Percentiles rank a stretch among this genome's conserved stretches.
phyloP scores from a whole-genome alignment of 2,888 invertebrate species.

The Protophormia terraenovae region DNA sequence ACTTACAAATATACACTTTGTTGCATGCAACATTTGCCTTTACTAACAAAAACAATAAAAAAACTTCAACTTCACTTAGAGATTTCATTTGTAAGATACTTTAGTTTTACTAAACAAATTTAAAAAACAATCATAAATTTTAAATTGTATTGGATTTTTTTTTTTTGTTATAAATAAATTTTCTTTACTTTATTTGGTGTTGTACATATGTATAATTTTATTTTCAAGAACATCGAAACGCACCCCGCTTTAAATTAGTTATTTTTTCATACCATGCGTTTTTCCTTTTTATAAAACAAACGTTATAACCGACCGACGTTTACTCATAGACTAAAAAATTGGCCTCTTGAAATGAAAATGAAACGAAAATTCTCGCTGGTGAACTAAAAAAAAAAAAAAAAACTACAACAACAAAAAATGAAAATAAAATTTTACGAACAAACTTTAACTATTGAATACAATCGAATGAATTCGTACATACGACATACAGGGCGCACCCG shows the following conservation, averaged over 20 bases:
- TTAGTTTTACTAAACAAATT: background rate
- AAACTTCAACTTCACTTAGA: background rate
- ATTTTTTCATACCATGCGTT: slow-evolving; percentile 13
- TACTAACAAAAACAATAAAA: too few relatives aligned
- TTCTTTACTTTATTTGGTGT: slow-evolving; percentile 19
- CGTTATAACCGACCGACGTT: slow-evolving; percentile 74
- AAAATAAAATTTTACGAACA: slow-evolving; percentile 25
- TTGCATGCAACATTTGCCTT: slow-evolving; percentile 11
- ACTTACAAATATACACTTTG: background rate
- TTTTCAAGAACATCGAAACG: slow-evolving; percentile 36
- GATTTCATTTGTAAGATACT: background rate
- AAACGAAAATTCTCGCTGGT: slow-evolving; percentile 68
- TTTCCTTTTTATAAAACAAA: slow-evolving; percentile 44
- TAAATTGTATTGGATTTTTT: background rate
- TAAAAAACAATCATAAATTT: slow-evolving; percentile 32
- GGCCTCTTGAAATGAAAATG: slow-evolving; percentile 58
- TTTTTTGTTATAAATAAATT: slow-evolving; percentile 42
- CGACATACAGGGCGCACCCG: slow-evolving; percentile 76
- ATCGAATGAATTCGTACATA: slow-evolving; percentile 25
- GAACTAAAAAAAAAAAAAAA: slow-evolving; percentile 41
- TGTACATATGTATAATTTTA: slow-evolving; percentile 2
- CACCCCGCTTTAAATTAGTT: slow-evolving; percentile 15
- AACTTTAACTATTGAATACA: slow-evolving; percentile 46
- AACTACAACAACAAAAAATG: background rate
- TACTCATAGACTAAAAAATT: slow-evolving; percentile 77